Percentiles rank a stretch among this genome's conserved stretches.
Evolutionary conservation across 37 sponge, comb jelly and placozoan genomes (phyloP).

Genomic region (Axinella damicornis): DNA sequence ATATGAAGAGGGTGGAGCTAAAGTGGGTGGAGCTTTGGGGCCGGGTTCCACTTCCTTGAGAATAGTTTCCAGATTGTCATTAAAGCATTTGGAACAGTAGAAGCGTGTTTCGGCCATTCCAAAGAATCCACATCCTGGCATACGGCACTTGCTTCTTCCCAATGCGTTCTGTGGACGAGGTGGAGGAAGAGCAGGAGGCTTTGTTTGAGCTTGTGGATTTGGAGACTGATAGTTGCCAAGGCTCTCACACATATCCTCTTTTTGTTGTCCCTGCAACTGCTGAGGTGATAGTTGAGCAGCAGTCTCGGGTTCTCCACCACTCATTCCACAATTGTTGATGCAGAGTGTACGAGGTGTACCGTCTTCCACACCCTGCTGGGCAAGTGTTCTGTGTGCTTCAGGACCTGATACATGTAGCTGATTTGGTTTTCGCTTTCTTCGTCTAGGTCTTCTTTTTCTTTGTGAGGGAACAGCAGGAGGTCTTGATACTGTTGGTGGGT

Average conservation of each 20-base stretch:
- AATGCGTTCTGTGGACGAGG: not conserved
- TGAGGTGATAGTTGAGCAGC: slow-evolving; percentile 38
- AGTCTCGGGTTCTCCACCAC: slow-evolving; percentile 25
- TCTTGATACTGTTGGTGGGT: too few species aligned
- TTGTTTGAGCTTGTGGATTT: not conserved
- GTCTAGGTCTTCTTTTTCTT: too few species aligned
- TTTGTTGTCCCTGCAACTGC: not conserved
- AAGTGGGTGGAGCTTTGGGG: not conserved
- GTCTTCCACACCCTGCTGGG: not conserved
- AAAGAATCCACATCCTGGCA: slow-evolving; percentile 61
- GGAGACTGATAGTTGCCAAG: not conserved
- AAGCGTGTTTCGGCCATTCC: slow-evolving; percentile 37
- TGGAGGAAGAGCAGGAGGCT: slow-evolving; percentile 19
- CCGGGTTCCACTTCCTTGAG: slow-evolving; percentile 19
- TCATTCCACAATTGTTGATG: slow-evolving; percentile 42
- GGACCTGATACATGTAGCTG: not conserved
- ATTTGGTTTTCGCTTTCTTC: too few species aligned
- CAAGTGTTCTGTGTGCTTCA: too few species aligned
- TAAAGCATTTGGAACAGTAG: slow-evolving; percentile 75
- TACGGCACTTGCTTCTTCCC: slow-evolving; percentile 35
- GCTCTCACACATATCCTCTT: slow-evolving; percentile 10
- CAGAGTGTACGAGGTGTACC: not conserved
- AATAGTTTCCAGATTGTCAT: slow-evolving; percentile 21
- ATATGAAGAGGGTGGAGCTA: not conserved
- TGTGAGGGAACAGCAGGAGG: too few species aligned